A percentile compares a stretch with the other conserved stretches of the same genome.
phyloP scores from a whole-genome alignment of 2,888 invertebrate species.

The Chloroclysta siterata region DNA sequence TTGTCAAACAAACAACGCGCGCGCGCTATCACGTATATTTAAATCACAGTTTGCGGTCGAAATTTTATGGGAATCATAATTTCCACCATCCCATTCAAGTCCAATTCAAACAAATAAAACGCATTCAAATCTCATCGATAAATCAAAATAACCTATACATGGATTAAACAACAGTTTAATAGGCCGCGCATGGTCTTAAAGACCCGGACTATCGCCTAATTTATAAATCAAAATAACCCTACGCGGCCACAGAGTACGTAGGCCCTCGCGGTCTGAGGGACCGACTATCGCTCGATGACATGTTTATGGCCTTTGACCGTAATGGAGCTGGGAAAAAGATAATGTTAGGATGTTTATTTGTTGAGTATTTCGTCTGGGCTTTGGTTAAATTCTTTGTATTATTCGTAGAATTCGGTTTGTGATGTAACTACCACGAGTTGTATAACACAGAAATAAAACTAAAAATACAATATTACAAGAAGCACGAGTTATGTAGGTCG shows the following conservation, averaged over 20 bases:
- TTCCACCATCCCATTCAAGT: constrained; percentile 5
- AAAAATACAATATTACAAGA: too few species aligned
- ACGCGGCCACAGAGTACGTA: constrained; percentile 16
- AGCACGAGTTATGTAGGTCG: too few species aligned
- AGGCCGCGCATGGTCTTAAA: constrained; percentile 8
- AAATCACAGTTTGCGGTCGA: background rate
- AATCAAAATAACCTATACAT: constrained; percentile 12
- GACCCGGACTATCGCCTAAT: constrained; percentile 19
- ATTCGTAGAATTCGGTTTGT: constrained; percentile 17
- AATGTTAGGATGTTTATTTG: constrained; percentile 27
- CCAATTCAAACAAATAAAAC: constrained; percentile 19
- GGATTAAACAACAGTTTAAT: constrained; percentile 1
- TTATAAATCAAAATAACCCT: constrained; percentile 41
- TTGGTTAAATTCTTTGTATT: constrained; percentile 19
- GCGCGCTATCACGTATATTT: too few species aligned
- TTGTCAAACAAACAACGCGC: too few species aligned
- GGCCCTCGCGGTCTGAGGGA: constrained; percentile 10
- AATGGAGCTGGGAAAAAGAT: constrained; percentile 35
- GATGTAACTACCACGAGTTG: constrained; percentile 3
- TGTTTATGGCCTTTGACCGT: constrained; percentile 57
- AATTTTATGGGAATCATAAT: constrained; percentile 11
- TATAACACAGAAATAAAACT: too few species aligned
- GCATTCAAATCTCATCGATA: constrained; percentile 5
- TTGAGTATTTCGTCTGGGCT: constrained; percentile 23
- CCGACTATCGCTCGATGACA: constrained; percentile 60